These are phyloP conservation scores for Recurvirostra avosetta DNA, from an alignment of 2,113 vertebrate species.

Conservation along the genomic window DNA sequence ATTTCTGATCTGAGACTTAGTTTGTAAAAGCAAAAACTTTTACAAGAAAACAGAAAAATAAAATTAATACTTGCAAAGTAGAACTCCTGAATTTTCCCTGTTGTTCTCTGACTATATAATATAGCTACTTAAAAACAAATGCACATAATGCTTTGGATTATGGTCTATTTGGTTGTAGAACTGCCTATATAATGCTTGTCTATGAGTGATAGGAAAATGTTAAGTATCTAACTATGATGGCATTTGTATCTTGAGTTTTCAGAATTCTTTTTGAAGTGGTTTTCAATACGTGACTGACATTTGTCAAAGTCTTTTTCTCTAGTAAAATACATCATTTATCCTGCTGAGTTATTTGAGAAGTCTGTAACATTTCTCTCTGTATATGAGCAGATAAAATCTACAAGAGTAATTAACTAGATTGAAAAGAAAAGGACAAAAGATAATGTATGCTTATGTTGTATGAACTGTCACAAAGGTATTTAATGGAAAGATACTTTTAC, in stretches of 20 bases:
- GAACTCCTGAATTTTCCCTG: not conserved
- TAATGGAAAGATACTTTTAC: not conserved
- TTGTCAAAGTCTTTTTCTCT: not conserved
- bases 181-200: not conserved
- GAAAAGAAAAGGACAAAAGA: not conserved
- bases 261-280: not conserved
- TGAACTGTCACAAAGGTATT: not conserved
- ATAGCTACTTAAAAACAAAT: not conserved
- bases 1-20: not conserved
- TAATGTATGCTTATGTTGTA: not conserved
- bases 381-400: not conserved
- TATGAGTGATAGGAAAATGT: not conserved
- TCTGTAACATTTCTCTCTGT: not conserved
- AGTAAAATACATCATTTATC: not conserved
- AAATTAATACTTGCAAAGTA: not conserved
- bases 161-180: not conserved
- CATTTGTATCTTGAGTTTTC: not conserved
- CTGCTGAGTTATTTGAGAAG: not conserved
- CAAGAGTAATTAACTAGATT: not conserved
- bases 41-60: not conserved
- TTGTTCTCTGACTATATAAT: not conserved
- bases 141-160: not conserved
- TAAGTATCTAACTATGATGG: not conserved
- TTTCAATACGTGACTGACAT: not conserved
- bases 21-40: not conserved